Evolutionary conservation across 1,140 invertebrate species (phyloP).

Genomic region (Pantala flavescens): DNA sequence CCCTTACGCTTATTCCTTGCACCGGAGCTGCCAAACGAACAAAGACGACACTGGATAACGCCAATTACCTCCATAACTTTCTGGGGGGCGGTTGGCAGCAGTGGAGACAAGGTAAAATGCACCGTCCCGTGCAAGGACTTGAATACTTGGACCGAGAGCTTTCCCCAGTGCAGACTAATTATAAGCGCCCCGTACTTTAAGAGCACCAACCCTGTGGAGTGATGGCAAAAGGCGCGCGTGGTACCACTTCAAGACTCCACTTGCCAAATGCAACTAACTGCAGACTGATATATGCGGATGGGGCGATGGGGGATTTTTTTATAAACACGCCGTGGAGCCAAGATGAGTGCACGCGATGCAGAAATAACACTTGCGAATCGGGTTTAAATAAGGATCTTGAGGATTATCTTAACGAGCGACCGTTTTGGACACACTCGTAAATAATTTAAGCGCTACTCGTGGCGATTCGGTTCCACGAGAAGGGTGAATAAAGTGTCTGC

Average conservation of each 20-base stretch:
- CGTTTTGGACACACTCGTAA: too few species aligned
- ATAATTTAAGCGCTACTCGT: too few species aligned
- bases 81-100: too few species aligned
- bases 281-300: conserved; percentile 1
- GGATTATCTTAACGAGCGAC: not conserved
- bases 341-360: not conserved
- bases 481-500: too few species aligned
- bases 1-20: too few species aligned
- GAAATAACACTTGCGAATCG: not conserved
- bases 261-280: conserved; percentile 5
- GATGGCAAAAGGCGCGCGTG: not conserved
- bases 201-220: not conserved
- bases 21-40: too few species aligned
- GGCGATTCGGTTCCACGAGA: too few species aligned
- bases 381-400: not conserved
- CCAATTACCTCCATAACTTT: too few species aligned
- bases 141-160: not conserved
- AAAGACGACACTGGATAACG: too few species aligned
- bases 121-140: too few species aligned
- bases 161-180: not conserved
- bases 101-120: too few species aligned
- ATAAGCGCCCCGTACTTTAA: not conserved
- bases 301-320: not conserved
- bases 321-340: not conserved
- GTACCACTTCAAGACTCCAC: not conserved